These are phyloP conservation scores for Eptatretus atami DNA, from an alignment of 2,797 vertebrate genomes.

Conservation along the genomic window DNA sequence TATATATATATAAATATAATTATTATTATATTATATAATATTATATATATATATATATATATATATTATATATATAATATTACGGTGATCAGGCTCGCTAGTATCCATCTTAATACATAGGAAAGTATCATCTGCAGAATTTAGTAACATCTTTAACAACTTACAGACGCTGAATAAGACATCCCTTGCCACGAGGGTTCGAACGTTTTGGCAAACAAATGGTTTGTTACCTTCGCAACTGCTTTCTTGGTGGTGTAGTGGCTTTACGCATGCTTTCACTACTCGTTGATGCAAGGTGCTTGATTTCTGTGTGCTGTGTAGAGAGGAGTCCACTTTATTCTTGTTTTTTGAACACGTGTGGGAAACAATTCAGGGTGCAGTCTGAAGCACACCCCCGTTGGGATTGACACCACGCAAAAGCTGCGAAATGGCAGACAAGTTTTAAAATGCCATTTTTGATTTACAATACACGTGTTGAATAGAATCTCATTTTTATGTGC, in stretches of 20 bases:
- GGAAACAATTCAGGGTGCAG: slow-evolving; percentile 87
- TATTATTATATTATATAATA: too few relatives aligned
- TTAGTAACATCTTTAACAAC: too few relatives aligned
- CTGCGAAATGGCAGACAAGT: slow-evolving; percentile 16
- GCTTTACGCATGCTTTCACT: slow-evolving; percentile 22
- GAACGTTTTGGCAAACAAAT: not conserved
- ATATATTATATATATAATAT: too few relatives aligned
- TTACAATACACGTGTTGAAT: too few relatives aligned
- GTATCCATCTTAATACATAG: too few relatives aligned
- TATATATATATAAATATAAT: too few relatives aligned
- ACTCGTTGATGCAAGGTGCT: slow-evolving; percentile 24
- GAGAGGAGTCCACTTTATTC: slow-evolving; percentile 53
- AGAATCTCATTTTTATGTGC: too few relatives aligned
- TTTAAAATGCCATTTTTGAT: too few relatives aligned
- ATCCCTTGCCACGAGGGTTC: not conserved
- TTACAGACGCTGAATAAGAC: too few relatives aligned
- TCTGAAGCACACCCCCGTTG: slow-evolving; percentile 66
- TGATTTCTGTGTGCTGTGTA: slow-evolving; percentile 14
- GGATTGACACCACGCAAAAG: slow-evolving; percentile 75
- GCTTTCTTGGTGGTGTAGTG: slow-evolving; percentile 26
- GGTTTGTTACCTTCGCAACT: slow-evolving; percentile 17
- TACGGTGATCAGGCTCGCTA: too few relatives aligned
- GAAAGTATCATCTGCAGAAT: too few relatives aligned
- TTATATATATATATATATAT: too few relatives aligned
- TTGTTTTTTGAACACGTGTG: slow-evolving; percentile 60